Evolutionary conservation across 2,888 invertebrate genomes (phyloP).

Genomic region (Chrysodeixis includens): DNA sequence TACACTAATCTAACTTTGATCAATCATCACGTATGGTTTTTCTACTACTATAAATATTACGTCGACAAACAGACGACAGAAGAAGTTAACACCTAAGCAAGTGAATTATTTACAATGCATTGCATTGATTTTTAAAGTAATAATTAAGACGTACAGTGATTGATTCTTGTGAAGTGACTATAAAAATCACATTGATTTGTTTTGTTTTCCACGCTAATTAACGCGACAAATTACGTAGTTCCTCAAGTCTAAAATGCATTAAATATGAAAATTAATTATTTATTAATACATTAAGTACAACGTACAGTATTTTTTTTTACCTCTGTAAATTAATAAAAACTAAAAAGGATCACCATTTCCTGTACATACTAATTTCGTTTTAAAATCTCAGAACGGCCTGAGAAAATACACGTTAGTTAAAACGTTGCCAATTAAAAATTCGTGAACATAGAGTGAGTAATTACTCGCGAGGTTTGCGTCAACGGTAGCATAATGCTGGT

Average conservation of each 20-base stretch:
- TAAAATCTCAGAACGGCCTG: constrained; percentile 7
- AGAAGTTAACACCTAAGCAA: background rate
- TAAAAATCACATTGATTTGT: background rate
- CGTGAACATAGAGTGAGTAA: constrained; percentile 10
- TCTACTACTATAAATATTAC: no score
- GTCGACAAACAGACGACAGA: background rate
- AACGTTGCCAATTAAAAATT: constrained; percentile 24
- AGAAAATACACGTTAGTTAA: constrained; percentile 45
- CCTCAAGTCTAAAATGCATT: no score
- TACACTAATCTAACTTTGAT: no score
- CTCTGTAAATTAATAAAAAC: background rate
- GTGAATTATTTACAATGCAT: background rate
- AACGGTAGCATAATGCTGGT: constrained; percentile 10
- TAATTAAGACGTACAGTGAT: background rate
- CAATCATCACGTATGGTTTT: no score
- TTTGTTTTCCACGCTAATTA: background rate
- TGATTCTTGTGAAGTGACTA: background rate
- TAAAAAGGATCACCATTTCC: constrained; percentile 27
- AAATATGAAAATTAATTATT: no score
- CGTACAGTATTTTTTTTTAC: no score
- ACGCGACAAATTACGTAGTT: background rate
- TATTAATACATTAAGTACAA: no score
- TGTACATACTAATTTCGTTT: constrained; percentile 23
- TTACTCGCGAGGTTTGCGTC: constrained; percentile 19
- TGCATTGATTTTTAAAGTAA: background rate